Conservation (phyloP, 2,113 vertebrate species). For the Gnathonemus echidnorhynchus region DNA sequence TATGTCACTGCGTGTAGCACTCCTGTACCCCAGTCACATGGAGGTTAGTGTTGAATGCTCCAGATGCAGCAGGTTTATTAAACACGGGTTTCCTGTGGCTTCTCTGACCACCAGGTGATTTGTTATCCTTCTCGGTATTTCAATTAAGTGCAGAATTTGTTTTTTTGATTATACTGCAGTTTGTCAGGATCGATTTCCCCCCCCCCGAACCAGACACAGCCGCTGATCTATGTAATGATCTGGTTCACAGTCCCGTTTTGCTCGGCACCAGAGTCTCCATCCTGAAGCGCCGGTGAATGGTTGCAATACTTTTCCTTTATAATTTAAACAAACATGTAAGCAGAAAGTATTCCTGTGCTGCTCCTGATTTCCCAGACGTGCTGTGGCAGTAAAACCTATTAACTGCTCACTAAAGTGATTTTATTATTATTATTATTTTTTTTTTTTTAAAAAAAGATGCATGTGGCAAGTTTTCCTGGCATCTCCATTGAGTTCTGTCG, state of each 20-base stretch:
- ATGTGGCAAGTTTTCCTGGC: not conserved
- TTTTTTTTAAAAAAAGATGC: not conserved
- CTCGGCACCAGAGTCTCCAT: not conserved
- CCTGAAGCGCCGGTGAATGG: not conserved
- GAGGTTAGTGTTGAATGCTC: not conserved
- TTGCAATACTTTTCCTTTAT: not conserved
- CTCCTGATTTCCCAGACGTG: constrained; percentile 1
- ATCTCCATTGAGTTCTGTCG: not conserved
- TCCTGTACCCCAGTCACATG: not conserved
- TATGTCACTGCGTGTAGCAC: not conserved
- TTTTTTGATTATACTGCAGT: constrained; percentile 1
- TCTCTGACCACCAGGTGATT: not conserved
- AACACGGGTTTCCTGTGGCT: not conserved
- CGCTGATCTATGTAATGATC: not conserved
- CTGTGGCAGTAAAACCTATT: not conserved
- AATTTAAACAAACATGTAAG: constrained; percentile 12
- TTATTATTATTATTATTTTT: not conserved
- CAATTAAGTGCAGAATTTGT: not conserved
- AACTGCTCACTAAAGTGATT: not conserved
- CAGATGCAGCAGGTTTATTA: not conserved
- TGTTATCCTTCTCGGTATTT: not conserved
- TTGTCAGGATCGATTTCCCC: not conserved
- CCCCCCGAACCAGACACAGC: not conserved
- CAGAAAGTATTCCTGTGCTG: not conserved
- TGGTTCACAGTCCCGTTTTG: not conserved